phyloP scores from a whole-genome alignment of 2,113 vertebrate species.

The Mustela nigripes region DNA sequence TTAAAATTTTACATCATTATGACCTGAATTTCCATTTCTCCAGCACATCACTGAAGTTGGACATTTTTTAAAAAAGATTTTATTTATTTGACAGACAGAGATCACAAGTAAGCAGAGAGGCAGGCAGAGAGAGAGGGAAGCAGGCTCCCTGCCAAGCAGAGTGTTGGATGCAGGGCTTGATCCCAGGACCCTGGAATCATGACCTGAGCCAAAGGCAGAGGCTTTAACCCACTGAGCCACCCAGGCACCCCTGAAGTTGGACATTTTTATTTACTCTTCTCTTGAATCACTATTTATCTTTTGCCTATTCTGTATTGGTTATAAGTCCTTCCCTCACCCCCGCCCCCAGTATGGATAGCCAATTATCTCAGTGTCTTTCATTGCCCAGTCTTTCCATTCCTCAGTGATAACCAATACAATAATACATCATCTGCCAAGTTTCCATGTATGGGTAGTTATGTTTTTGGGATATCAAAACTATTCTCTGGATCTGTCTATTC shows the following conservation, averaged over 20 bases:
- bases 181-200: too few species aligned
- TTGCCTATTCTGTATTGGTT: neutral
- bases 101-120: too few species aligned
- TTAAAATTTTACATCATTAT: neutral
- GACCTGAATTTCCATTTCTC: neutral
- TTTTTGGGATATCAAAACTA: neutral
- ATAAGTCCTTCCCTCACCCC: neutral
- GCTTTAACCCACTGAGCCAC: too few species aligned
- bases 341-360: neutral
- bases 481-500: neutral
- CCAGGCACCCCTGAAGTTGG: neutral
- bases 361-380: neutral
- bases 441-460: neutral
- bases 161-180: fast-evolving
- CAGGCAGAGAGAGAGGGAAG: too few species aligned
- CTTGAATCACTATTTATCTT: neutral
- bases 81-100: too few species aligned
- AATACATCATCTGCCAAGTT: neutral
- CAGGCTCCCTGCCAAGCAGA: too few species aligned
- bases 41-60: neutral
- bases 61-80: neutral
- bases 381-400: neutral
- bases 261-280: neutral
- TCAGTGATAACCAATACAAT: neutral
- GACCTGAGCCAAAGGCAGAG: too few species aligned